Evolutionary conservation across 1,140 invertebrate species (phyloP).

Genomic region (Drosophila ficusphila): DNA sequence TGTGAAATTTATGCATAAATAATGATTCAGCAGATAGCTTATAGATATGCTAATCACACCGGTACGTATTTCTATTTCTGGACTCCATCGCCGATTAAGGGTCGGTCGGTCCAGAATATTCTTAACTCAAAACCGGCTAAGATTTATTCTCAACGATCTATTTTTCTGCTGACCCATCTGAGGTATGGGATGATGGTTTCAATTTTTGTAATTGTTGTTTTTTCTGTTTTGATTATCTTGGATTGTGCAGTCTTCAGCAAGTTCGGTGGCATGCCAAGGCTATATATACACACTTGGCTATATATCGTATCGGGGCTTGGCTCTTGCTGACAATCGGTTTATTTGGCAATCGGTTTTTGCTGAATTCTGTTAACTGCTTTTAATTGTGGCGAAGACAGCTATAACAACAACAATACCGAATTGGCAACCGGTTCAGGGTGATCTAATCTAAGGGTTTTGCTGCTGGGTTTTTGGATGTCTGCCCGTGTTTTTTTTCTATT

Average conservation of each 20-base stretch:
- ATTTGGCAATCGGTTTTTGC: conserved; percentile 26
- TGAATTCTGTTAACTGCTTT: conserved; percentile 22
- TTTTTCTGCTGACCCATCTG: conserved; percentile 33
- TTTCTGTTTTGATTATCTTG: neutral
- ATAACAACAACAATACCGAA: neutral
- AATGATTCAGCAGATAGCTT: conserved; percentile 25
- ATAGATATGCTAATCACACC: conserved; percentile 32
- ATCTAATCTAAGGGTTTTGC: conserved; percentile 35
- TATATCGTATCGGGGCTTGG: conserved; percentile 3
- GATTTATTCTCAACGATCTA: neutral
- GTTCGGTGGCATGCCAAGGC: conserved; percentile 28
- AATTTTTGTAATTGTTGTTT: neutral
- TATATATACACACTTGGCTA: neutral
- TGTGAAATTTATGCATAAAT: conserved; percentile 28
- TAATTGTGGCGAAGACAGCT: conserved; percentile 2
- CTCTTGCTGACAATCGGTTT: conserved; percentile 4
- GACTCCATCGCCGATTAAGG: conserved; percentile 11
- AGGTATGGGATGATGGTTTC: too few species aligned
- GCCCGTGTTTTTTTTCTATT: neutral
- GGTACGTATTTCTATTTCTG: conserved; percentile 20
- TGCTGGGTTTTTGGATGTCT: neutral
- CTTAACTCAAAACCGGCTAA: neutral
- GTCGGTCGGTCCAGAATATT: neutral
- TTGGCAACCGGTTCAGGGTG: conserved; percentile 40
- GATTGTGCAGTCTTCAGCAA: conserved; percentile 27